phyloP scores from a whole-genome alignment of 2,113 vertebrate species.

The Chrysemys picta region DNA sequence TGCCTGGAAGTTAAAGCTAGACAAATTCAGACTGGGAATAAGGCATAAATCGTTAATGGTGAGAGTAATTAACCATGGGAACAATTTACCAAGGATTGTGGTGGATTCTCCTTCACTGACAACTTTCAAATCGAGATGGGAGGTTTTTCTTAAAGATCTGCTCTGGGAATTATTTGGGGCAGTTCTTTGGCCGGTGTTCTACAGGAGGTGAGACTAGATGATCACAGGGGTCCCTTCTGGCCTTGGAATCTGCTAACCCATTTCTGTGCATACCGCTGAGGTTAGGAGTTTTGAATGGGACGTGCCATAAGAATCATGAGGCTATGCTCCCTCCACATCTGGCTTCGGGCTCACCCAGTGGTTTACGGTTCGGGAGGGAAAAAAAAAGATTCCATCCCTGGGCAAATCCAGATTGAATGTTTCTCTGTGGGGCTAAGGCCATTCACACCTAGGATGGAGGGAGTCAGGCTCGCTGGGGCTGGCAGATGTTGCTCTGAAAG shows the following conservation, averaged over 20 bases:
- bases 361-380: fast-evolving
- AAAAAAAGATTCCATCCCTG: fast-evolving
- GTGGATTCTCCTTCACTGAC: neutral
- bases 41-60: neutral
- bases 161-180: no score
- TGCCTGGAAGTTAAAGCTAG: neutral
- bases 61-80: neutral
- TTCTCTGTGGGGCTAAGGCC: neutral
- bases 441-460: neutral
- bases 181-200: neutral
- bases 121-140: neutral
- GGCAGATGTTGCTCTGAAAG: neutral
- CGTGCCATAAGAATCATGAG: neutral
- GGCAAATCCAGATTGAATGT: neutral
- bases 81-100: neutral
- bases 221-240: neutral
- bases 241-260: neutral
- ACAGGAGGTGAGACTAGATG: neutral
- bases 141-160: neutral
- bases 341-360: neutral
- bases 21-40: neutral
- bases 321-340: neutral
- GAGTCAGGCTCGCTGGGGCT: neutral
- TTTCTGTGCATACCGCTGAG: neutral
- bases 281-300: neutral